Evolutionary conservation across 1,140 invertebrate genomes (phyloP), one percentile per base, ranked within the genome.

Genomic region (Conus ventricosus): DNA sequence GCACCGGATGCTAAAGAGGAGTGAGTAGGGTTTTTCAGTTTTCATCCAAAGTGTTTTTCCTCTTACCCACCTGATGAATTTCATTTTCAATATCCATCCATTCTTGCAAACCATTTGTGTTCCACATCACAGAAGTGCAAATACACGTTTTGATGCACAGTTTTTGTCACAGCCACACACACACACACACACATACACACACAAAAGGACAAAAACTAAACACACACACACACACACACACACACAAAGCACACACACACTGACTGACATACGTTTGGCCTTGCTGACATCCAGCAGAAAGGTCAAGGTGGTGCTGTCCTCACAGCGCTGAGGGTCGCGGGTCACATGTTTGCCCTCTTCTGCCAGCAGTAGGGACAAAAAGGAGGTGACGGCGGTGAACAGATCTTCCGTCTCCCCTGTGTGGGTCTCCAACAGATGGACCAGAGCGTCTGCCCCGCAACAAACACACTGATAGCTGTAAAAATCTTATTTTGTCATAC

Each of bases 271-370:
- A 92, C 91, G 88, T 87, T 89, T 39, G 4, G 67, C 57, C 27
- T 89, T 81, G 55, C 81, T 84, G 20, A 86, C 85, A 80, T 92
- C 91, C 76, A 92, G 71, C 13, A 91, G 84, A 27, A 88, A 87
- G 25, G 89, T 63, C 6, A 90, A 39, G 27, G 89, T 86, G 27
- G 87, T 53, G 51, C 39, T n/a, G 53, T 88, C 88, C 3, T 78
- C 23, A 11, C 85, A 27, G 51, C 85, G 55, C 76, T 91, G 76
- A 15, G 88, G 87, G 80, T 91, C 87, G 84, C 90, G 89, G 54
- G 87, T 83, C 67, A 91, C 87, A n/a, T 91, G 88, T 86, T 91
- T 92, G 4, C 89, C 92, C 84, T 94, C 93, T 84, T 94, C 93
- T 83, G 88, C 84, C 67, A 91, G 92, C 39, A 94, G 81, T 23